These are phyloP conservation scores for Hyphantria cunea DNA, from an alignment of 1,140 invertebrate genomes.

Conservation along the genomic window DNA sequence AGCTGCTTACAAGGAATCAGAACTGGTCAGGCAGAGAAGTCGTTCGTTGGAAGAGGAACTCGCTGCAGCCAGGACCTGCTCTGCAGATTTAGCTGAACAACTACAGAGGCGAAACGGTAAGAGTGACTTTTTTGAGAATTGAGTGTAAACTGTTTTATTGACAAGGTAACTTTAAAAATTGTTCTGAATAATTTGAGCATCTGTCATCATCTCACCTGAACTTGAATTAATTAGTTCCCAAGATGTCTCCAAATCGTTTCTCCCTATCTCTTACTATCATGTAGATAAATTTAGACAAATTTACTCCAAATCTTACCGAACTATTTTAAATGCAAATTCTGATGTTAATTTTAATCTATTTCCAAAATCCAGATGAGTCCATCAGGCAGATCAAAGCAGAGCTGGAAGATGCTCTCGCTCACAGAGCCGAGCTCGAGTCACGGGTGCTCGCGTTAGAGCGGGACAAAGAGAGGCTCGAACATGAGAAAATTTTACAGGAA, in stretches of 20 bases:
- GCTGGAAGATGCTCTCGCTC: conserved; percentile 56
- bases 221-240: no score
- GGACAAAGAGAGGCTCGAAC: conserved; percentile 63
- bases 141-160: no score
- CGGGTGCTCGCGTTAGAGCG: conserved; percentile 55
- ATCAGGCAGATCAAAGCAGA: conserved; percentile 57
- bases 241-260: no score
- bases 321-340: no score
- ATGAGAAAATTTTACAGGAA: conserved; percentile 62
- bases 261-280: no score
- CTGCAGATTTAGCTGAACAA: conserved; percentile 68
- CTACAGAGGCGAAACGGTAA: conserved; percentile 67
- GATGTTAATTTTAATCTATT: no score
- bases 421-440: conserved; percentile 63
- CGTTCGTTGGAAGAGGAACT: conserved; percentile 71
- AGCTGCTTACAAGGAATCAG: conserved; percentile 76
- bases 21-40: conserved; percentile 70
- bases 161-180: no score
- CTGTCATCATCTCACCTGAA: no score
- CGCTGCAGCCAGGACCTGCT: conserved; percentile 66
- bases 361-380: conserved; percentile 57
- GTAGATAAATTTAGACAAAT: no score
- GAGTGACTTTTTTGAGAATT: not conserved
- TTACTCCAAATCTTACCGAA: no score
- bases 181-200: no score